Evolutionary conservation across 2,113 vertebrate species (phyloP).

Genomic region (Callaeas wilsoni): DNA sequence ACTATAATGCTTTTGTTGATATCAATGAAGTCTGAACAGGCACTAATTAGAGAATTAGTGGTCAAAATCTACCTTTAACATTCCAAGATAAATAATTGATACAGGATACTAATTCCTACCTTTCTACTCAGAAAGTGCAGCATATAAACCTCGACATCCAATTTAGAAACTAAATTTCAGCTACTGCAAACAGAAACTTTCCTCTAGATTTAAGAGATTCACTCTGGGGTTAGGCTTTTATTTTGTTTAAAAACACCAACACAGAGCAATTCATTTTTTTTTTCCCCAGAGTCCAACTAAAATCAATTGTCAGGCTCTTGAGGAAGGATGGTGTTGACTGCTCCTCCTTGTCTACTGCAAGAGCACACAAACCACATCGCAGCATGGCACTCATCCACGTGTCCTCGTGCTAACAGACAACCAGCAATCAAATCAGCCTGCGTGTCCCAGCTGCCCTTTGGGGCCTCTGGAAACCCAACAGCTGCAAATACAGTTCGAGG

Average conservation of each 20-base stretch:
- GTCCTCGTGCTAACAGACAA: background rate
- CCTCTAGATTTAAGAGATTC: background rate
- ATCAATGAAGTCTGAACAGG: background rate
- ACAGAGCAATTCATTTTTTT: background rate
- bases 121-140: background rate
- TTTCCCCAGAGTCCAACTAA: background rate
- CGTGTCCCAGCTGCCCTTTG: background rate
- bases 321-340: background rate
- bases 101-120: background rate
- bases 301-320: slow-evolving; percentile 2
- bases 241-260: background rate
- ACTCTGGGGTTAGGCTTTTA: background rate
- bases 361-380: background rate
- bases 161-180: background rate
- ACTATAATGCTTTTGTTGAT: background rate
- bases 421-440: background rate
- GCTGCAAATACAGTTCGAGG: background rate
- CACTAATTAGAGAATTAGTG: background rate
- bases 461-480: background rate
- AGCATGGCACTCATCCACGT: background rate
- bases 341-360: background rate
- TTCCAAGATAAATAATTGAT: background rate
- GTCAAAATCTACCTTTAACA: background rate
- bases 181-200: background rate
- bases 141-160: background rate